These are phyloP conservation scores for Oreocharis arfaki DNA, from an alignment of 2,113 vertebrate species.

Conservation along the genomic window DNA sequence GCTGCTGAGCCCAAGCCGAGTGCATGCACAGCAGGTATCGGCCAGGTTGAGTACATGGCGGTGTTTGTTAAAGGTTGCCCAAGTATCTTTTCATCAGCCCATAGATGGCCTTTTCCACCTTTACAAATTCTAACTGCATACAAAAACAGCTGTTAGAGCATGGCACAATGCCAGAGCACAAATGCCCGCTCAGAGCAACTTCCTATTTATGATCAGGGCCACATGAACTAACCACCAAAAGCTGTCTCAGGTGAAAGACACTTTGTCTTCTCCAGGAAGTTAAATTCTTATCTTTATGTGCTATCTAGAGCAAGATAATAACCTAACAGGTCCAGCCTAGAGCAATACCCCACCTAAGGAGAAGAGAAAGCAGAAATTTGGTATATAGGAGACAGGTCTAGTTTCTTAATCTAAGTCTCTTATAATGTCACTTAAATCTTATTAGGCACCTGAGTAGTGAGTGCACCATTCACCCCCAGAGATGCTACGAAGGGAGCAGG, in stretches of 20 bases:
- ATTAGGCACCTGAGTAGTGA: fast-evolving
- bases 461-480: not conserved
- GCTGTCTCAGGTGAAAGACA: not conserved
- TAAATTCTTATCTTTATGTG: not conserved
- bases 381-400: not conserved
- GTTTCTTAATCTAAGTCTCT: not conserved
- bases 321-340: not conserved
- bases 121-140: not conserved
- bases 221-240: not conserved
- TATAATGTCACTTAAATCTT: not conserved
- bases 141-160: not conserved
- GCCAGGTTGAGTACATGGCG: not conserved
- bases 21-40: not conserved
- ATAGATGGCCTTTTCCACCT: not conserved
- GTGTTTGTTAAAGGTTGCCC: not conserved
- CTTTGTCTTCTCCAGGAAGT: not conserved
- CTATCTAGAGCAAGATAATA: not conserved
- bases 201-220: not conserved
- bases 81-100: not conserved
- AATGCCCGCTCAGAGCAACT: not conserved
- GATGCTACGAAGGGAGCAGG: not conserved
- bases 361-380: not conserved
- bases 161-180: not conserved
- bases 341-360: not conserved
- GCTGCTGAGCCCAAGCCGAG: not conserved